Evolutionary conservation across 2,113 vertebrate genomes (phyloP).

Genomic region (Gavialis gangeticus): DNA sequence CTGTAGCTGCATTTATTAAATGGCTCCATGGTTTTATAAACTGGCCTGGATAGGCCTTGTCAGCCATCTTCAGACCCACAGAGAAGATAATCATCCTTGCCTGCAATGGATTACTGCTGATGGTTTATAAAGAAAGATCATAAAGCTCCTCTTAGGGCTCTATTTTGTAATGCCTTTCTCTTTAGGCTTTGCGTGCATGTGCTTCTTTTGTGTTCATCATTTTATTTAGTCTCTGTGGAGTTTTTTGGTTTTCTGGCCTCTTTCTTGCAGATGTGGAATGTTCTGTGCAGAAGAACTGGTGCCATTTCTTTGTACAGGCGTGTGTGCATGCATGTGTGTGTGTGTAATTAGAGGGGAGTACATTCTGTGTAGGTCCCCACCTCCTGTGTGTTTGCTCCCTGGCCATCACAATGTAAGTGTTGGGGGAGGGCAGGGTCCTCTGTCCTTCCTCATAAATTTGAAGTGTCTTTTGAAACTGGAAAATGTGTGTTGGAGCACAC

Average conservation of each 20-base stretch:
- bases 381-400: fast-evolving
- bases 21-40: background rate
- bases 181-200: background rate
- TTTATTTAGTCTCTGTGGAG: background rate
- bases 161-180: background rate
- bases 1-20: conserved; percentile 25
- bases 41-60: background rate
- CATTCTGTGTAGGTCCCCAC: no score
- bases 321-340: background rate
- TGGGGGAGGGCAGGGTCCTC: background rate
- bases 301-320: background rate
- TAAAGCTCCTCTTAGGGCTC: conserved; percentile 36
- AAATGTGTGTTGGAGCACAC: fast-evolving
- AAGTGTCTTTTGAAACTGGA: fast-evolving
- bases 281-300: background rate
- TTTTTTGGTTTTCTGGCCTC: background rate
- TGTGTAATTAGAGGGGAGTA: background rate
- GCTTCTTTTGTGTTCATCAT: background rate
- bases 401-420: fast-evolving
- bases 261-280: background rate
- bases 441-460: background rate
- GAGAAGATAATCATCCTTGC: no score
- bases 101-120: no score
- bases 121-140: conserved; percentile 47
- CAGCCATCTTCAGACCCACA: no score